These are phyloP conservation scores for Apostichopus leukothele DNA, from an alignment of 53 echinoderm and acorn worm species.

Conservation along the genomic window DNA sequence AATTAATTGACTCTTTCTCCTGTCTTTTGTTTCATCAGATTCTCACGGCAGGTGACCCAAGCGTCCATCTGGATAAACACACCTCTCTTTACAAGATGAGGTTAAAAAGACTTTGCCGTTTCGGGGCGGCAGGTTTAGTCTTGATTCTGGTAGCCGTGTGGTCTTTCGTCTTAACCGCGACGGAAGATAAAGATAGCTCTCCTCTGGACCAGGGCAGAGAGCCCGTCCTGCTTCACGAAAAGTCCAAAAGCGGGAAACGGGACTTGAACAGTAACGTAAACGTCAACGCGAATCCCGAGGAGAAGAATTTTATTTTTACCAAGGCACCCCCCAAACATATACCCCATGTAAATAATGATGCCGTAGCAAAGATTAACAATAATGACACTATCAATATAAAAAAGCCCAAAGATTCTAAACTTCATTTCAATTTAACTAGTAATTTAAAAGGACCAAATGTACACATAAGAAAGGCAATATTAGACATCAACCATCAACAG, in stretches of 20 bases:
- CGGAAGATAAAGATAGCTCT: background rate
- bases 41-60: background rate
- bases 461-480: slow-evolving; percentile 69
- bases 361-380: background rate
- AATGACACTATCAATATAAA: background rate
- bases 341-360: slow-evolving; percentile 21
- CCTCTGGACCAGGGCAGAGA: background rate
- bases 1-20: no score
- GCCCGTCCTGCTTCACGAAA: background rate
- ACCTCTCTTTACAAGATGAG: slow-evolving; percentile 9
- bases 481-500: slow-evolving; percentile 82
- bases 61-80: background rate
- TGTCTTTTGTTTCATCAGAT: background rate
- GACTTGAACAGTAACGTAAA: slow-evolving; percentile 38
- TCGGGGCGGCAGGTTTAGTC: background rate
- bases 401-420: background rate
- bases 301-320: slow-evolving; percentile 24
- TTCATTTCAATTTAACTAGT: slow-evolving; percentile 5
- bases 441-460: slow-evolving; percentile 48
- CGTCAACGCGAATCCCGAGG: background rate
- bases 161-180: slow-evolving; percentile 26
- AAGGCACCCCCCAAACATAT: background rate
- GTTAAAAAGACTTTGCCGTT: slow-evolving; percentile 40
- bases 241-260: slow-evolving; percentile 36
- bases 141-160: slow-evolving; percentile 9